Evolutionary conservation across 2,113 vertebrate species (phyloP).

Genomic region (Ptyas mucosa): DNA sequence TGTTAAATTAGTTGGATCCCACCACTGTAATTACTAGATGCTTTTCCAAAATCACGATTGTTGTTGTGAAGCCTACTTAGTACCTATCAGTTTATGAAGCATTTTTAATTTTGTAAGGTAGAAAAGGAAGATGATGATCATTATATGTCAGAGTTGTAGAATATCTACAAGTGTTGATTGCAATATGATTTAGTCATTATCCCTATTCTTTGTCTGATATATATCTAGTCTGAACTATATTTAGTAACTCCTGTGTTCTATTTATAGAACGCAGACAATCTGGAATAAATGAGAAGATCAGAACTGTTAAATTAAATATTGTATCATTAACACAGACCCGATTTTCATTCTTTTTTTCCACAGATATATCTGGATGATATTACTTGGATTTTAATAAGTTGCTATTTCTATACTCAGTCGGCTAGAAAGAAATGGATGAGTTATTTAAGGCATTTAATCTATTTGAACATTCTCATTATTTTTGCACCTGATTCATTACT

Average conservation of each 20-base stretch:
- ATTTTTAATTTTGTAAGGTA: background rate
- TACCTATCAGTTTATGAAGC: background rate
- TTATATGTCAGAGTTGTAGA: constrained; percentile 4
- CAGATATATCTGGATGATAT: constrained; percentile 41
- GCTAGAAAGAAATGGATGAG: constrained; percentile 45
- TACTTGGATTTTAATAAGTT: constrained; percentile 46
- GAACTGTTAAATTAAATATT: constrained; percentile 57
- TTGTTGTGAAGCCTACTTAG: background rate
- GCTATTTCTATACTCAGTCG: constrained; percentile 42
- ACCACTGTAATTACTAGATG: background rate
- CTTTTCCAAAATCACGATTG: background rate
- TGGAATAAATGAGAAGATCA: constrained; percentile 46
- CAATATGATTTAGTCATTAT: background rate
- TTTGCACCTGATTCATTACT: constrained; percentile 32
- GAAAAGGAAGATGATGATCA: background rate
- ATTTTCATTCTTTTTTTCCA: constrained; percentile 24
- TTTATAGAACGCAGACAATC: constrained; percentile 35
- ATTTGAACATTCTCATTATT: constrained; percentile 39
- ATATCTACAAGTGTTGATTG: background rate
- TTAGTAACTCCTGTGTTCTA: constrained; percentile 33
- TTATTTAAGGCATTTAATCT: constrained; percentile 26
- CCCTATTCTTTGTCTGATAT: constrained; percentile 17
- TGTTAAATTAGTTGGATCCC: no score
- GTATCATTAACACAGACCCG: constrained; percentile 56
- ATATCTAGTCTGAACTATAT: constrained; percentile 30